These are phyloP conservation scores for Oedothorax gibbosus DNA, from an alignment of 1,140 invertebrate genomes.

Conservation along the genomic window DNA sequence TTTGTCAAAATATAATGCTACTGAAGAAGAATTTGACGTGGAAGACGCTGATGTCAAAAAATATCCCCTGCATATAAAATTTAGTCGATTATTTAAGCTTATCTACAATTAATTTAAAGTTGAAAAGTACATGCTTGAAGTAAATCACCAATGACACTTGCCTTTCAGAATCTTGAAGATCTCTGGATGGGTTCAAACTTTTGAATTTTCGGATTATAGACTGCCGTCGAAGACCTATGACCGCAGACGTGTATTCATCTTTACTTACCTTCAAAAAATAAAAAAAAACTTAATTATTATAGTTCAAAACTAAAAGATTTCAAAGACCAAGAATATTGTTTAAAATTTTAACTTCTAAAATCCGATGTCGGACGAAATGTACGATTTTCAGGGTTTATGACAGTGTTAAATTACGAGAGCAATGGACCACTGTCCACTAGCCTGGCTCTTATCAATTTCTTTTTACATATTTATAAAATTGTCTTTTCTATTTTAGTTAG, in stretches of 20 bases:
- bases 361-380: no score
- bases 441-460: no score
- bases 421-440: no score
- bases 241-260: constrained; percentile 3
- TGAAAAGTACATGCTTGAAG: no score
- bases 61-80: not conserved
- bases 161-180: not conserved
- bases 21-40: not conserved
- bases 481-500: no score
- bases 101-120: no score
- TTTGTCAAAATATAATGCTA: constrained; percentile 19
- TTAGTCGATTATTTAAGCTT: not conserved
- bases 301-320: not conserved
- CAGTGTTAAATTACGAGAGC: no score
- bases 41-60: not conserved
- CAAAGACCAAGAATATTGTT: not conserved
- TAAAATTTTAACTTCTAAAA: no score
- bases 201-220: constrained; percentile 1
- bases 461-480: no score
- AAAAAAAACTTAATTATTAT: not conserved
- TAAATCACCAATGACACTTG: no score
- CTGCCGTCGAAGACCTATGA: constrained; percentile 4
- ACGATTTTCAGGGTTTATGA: no score
- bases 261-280: not conserved
- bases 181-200: not conserved